A percentile compares a stretch with the other conserved stretches of the same genome.
phyloP scores from a whole-genome alignment of 1,140 invertebrate species.

The Triops cancriformis region DNA sequence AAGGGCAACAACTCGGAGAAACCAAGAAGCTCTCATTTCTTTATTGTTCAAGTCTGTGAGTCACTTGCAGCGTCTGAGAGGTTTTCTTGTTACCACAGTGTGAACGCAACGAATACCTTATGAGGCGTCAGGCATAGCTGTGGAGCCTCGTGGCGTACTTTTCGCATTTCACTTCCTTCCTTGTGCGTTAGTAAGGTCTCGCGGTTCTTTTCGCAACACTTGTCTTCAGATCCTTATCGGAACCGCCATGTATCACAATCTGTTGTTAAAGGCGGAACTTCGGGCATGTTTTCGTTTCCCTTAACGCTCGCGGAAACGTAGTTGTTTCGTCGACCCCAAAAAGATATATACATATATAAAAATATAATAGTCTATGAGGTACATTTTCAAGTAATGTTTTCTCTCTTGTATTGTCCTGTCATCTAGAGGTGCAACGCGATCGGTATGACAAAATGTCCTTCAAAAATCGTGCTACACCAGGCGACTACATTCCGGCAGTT shows the following conservation, averaged over 20 bases:
- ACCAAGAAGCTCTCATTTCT: neutral
- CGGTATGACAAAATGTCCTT: constrained; percentile 5
- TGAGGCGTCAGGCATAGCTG: neutral
- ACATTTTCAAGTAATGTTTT: neutral
- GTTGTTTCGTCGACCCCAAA: no score
- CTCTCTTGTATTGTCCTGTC: neutral
- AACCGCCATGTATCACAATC: no score
- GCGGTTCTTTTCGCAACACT: neutral
- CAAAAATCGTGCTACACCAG: neutral
- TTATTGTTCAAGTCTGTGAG: neutral
- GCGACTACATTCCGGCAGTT: neutral
- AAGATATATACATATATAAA: no score
- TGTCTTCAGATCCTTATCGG: neutral
- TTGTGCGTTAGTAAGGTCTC: neutral
- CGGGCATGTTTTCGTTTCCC: no score
- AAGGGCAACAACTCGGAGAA: neutral
- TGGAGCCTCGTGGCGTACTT: neutral
- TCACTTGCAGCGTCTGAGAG: neutral
- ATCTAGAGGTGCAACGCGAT: neutral
- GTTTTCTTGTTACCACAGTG: no score
- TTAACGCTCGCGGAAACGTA: no score
- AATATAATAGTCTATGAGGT: no score
- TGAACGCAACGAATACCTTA: neutral
- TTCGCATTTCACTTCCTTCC: neutral
- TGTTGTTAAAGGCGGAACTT: no score